Evolutionary conservation across 2,797 vertebrate genomes (phyloP), one percentile per base, ranked within the genome.

Genomic region (Trematomus bernacchii): DNA sequence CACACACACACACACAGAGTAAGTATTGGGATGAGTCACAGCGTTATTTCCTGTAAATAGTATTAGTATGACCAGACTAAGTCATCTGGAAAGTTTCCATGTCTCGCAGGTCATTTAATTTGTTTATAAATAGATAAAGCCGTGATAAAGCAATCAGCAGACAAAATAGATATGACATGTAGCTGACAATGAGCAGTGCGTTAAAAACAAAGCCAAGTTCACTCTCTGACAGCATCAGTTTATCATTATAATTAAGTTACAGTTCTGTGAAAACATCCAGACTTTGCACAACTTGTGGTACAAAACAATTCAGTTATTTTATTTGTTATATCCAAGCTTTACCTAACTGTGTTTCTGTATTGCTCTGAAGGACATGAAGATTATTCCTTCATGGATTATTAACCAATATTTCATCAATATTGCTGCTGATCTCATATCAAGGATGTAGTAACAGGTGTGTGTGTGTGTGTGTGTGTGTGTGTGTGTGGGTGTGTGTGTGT

Each of bases 21-120:
- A 43, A 23, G 63, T 55, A 63, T 71, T 18, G 3, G 21, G 52
- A 74, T 87, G 82, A 83, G 71, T 84, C 73, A 58, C 27, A 15
- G 4, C 48, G 16, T 68, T 84, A 63, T 86, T 83, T 88, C 77
- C 79, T 85, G 85, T 86, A 85, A 80, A 88, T 50, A 66, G 59
- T 44, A 70, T n/a, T n/a, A n/a, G n/a, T n/a, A 69, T 74, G 65
- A 48, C 51, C 57, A 66, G 52, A 80, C 52, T 10, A 66, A 76
- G 73, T 86, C 53, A 65, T 81, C 72, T 76, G 76, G 60, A 75
- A 82, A 72, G 33, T 78, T 83, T 84, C 66, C 66, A 78, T 16
- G 18, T 64, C 53, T 54, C 10, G 1, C 55, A 48, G 70, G 64
- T 83, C 64, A 71, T 13, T 47, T 57, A 0, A 53, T 84, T 84